Evolutionary conservation across 2,797 vertebrate genomes (phyloP), one percentile per base, ranked within the genome.

Genomic region (Gadopsis marmoratus): DNA sequence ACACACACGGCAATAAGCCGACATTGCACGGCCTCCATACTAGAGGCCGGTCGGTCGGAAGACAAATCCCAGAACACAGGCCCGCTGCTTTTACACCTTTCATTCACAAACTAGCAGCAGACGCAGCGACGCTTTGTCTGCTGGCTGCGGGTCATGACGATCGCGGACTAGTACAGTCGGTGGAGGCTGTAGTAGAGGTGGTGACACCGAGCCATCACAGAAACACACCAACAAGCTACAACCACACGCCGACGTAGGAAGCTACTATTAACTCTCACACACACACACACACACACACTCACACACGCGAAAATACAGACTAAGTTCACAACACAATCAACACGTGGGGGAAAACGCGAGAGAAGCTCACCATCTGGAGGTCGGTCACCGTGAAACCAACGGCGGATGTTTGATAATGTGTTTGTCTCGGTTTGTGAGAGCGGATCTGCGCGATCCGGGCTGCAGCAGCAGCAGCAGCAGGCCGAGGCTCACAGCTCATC

Each of bases 401-500:
- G 73, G 89, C 89, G 89, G 89, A 61, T 87, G 86, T 87, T 53
- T 86, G 76, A 90, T 71, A 88, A 51, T 85, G 85, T 88, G 86
- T 91, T 94, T 95, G 86, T 79, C 80, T 92, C 92, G 89, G 87
- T 94, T 93, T 93, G 92, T 94, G 94, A 89, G 90, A 91, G 93
- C 93, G 91, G 92, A 92, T 93, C 90, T 94, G 92, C 91, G 93
- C 91, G 94, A 94, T 95, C 94, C 93, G 91, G 89, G 94, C 94
- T 84, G 93, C 94, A 89, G 94, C 93, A 85, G 88, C 90, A 82
- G 90, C 92, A 81, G 85, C 91, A 83, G 90, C 88, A 96, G 96
- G 96, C 96, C 96, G 45, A 92, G 92, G 90, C 93, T 80, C 88
- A 85, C 91, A 92, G 92, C 94, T 95, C 95, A 96, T 96, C 95